Percentiles rank a stretch among this genome's conserved stretches.
Evolutionary conservation across 23 tunicate species (phyloP).

Genomic region (Phallusia fumigata): DNA sequence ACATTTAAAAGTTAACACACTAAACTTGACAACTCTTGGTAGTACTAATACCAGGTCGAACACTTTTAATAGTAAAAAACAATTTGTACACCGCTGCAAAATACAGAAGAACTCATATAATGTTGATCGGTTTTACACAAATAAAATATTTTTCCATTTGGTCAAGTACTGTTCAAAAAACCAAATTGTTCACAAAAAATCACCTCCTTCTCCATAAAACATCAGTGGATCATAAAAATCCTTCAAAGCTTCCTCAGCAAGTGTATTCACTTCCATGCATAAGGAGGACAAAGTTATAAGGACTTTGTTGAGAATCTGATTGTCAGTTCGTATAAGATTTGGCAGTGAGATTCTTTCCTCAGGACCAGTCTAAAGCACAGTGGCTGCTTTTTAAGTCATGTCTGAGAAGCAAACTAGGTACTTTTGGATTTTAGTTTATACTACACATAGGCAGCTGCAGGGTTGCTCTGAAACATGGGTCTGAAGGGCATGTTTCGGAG

Average conservation of each 20-base stretch:
- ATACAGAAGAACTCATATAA: too few species aligned
- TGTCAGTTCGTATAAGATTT: constrained; percentile 68
- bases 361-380: constrained; percentile 34
- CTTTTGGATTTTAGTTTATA: too few species aligned
- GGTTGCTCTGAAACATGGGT: too few species aligned
- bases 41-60: too few species aligned
- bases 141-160: too few species aligned
- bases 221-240: constrained; percentile 77
- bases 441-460: not conserved
- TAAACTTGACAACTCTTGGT: too few species aligned
- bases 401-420: not conserved
- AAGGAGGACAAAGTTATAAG: constrained; percentile 77
- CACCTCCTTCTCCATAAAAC: constrained; percentile 87
- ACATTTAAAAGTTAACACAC: too few species aligned
- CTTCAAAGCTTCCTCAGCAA: constrained; percentile 63
- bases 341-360: constrained; percentile 67
- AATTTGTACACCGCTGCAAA: too few species aligned
- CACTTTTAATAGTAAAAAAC: too few species aligned
- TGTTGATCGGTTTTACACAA: too few species aligned
- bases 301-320: constrained; percentile 76
- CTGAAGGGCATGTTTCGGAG: too few species aligned
- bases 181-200: not conserved
- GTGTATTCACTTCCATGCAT: constrained; percentile 45
- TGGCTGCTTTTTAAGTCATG: not conserved
- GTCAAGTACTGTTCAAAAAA: too few species aligned